phyloP scores from a whole-genome alignment of 2,888 invertebrate genomes.

The Tipula confusa region DNA sequence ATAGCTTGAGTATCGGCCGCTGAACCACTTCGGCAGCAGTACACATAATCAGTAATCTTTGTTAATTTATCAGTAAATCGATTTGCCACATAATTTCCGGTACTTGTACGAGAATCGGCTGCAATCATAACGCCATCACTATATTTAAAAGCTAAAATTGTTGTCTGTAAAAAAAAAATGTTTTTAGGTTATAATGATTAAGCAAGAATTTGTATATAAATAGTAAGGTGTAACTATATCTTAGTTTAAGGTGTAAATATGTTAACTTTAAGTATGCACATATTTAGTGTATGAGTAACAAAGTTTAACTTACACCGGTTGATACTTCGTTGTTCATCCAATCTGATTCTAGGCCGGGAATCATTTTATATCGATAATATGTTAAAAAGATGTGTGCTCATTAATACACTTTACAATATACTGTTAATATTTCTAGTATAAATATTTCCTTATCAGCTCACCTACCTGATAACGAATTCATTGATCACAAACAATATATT shows the following conservation, averaged over 20 bases:
- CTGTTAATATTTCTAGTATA: neutral
- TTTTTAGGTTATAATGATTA: neutral
- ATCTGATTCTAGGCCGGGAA: slow-evolving; percentile 45
- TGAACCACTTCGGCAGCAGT: slow-evolving; percentile 95
- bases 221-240: neutral
- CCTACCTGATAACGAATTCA: neutral
- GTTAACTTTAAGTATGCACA: neutral
- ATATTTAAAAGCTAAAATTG: slow-evolving; percentile 96
- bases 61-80: slow-evolving; percentile 96
- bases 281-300: slow-evolving; percentile 30
- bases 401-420: neutral
- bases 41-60: slow-evolving; percentile 87
- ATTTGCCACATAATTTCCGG: slow-evolving; percentile 92
- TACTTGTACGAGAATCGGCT: slow-evolving; percentile 95
- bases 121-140: slow-evolving; percentile 96
- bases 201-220: neutral
- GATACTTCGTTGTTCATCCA: slow-evolving; percentile 73
- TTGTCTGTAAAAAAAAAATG: slow-evolving; percentile 59
- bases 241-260: neutral
- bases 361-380: neutral
- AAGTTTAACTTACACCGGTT: slow-evolving; percentile 64
- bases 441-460: neutral
- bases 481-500: neutral
- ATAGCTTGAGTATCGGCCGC: slow-evolving; percentile 99
- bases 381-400: neutral